Evolutionary conservation across 2,797 vertebrate genomes (phyloP).

Genomic region (Eulemur rubriventer): DNA sequence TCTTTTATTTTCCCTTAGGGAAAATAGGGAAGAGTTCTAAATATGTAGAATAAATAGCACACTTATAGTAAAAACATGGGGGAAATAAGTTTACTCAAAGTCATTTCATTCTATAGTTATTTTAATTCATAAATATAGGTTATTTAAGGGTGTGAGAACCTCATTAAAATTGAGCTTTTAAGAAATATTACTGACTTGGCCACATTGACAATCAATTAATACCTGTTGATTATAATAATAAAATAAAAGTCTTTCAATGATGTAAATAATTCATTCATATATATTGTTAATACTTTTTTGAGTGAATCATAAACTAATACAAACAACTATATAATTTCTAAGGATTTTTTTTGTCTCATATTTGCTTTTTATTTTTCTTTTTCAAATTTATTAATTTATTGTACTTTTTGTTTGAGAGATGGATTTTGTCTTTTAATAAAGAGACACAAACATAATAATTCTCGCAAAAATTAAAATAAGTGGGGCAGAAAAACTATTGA

Average conservation of each 20-base stretch:
- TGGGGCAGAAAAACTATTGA: background rate
- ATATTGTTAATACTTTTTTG: background rate
- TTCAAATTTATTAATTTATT: background rate
- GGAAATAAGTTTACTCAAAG: slow-evolving; percentile 19
- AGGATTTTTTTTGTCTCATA: background rate
- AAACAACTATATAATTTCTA: background rate
- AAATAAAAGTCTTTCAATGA: background rate
- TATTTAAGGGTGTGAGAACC: background rate
- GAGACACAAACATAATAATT: background rate
- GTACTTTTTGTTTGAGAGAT: background rate
- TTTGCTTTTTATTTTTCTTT: slow-evolving; percentile 18
- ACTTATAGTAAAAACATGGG: background rate
- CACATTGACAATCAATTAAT: background rate
- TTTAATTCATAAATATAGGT: slow-evolving; percentile 23
- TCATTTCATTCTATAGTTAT: slow-evolving; percentile 9
- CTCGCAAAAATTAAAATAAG: slow-evolving; percentile 45
- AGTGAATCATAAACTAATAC: slow-evolving; percentile 7
- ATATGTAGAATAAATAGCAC: slow-evolving; percentile 30
- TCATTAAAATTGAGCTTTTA: slow-evolving; percentile 14
- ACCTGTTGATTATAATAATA: slow-evolving; percentile 61
- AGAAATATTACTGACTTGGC: background rate
- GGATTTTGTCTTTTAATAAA: slow-evolving; percentile 2
- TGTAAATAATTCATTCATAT: background rate
- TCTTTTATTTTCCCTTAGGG: background rate
- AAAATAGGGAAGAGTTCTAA: background rate